Evolutionary conservation across 2,888 invertebrate genomes (phyloP).

Genomic region (Cremastobaeus sp.): DNA sequence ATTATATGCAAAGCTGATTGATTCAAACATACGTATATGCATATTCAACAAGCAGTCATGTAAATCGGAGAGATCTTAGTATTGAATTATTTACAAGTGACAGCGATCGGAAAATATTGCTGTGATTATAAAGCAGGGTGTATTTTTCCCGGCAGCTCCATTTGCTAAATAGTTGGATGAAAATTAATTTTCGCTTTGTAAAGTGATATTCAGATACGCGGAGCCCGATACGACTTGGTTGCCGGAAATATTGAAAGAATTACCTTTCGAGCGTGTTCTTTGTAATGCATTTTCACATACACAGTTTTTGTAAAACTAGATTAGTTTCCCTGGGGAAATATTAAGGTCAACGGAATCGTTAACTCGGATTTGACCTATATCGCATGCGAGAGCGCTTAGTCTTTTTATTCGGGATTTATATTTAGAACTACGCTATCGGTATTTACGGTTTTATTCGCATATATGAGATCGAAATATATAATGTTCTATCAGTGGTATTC

Average conservation of each 20-base stretch:
- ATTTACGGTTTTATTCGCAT: slow-evolving; percentile 51
- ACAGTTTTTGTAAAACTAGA: slow-evolving; percentile 47
- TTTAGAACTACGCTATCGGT: slow-evolving; percentile 46
- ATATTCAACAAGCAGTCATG: slow-evolving; percentile 53
- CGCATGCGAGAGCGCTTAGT: slow-evolving; percentile 39
- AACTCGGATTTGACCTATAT: slow-evolving; percentile 43
- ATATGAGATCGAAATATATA: slow-evolving; percentile 19
- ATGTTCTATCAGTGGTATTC: slow-evolving; percentile 34
- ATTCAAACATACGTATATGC: slow-evolving; percentile 48
- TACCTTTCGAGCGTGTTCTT: too few species aligned
- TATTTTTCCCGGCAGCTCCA: too few species aligned
- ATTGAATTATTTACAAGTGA: slow-evolving; percentile 42
- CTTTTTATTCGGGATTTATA: slow-evolving; percentile 54
- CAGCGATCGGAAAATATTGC: slow-evolving; percentile 23
- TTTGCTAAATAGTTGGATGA: too few species aligned
- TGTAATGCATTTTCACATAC: slow-evolving; percentile 8
- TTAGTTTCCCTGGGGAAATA: slow-evolving; percentile 46
- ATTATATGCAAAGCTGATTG: slow-evolving; percentile 59
- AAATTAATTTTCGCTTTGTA: neutral
- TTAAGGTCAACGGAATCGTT: slow-evolving; percentile 41
- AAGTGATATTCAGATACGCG: neutral
- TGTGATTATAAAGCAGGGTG: too few species aligned
- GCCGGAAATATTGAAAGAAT: too few species aligned
- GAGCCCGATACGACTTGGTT: slow-evolving; percentile 4
- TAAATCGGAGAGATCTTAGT: slow-evolving; percentile 50